Base-by-base conservation (phyloP, 92 coral and sea anemone genomes). In the Micromussa lordhowensis region DNA sequence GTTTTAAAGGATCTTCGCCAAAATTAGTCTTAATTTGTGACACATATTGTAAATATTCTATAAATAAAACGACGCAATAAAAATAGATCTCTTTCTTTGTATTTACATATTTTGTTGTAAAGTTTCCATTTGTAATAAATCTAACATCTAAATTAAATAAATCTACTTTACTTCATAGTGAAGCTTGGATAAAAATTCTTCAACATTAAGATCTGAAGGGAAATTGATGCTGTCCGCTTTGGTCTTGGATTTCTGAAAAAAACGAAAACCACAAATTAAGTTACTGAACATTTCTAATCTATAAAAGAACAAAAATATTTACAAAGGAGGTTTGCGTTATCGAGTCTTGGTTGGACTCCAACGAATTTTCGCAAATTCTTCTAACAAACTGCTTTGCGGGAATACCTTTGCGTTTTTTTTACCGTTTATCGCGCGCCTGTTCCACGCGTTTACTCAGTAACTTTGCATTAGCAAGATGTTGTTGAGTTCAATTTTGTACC, bases 121-220 rank as follows among this genome's bases (percentile, higher is more conserved):
- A 79, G 8, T 55, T 15, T 78, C 26, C 30, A 78, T 78, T 54
- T 54, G 44, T 66, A 26, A 66, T 68, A 71, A 34, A 54, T 34
- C 77, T 68, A 68, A 26, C 38, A 66, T 68, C 85, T 82, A 14
- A 68, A 36, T 35, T 24, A 19, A 75, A 24, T 34, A 53, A 55
- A 16, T 74, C 78, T 83, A 93, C 72, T 93, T 85, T 72, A 89
- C 93, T 28, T 81, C 91, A 64, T 97, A 97, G 68, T 95, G 96
- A 53, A 97, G 92, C 63, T 74, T 93, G 5, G 96, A 89, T 48
- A 97, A 91, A 81, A 97, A 97, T 80, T 92, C 94, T 35, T 97
- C 99, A 9, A 97, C 99, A 88, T 97, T 98, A 54, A 97, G 91
- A 75, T 92, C 91, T 59, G 88, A 82, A 9, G 96, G 98, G 32